phyloP scores from a whole-genome alignment of 2,888 invertebrate species.

The Apamea epomidion region DNA sequence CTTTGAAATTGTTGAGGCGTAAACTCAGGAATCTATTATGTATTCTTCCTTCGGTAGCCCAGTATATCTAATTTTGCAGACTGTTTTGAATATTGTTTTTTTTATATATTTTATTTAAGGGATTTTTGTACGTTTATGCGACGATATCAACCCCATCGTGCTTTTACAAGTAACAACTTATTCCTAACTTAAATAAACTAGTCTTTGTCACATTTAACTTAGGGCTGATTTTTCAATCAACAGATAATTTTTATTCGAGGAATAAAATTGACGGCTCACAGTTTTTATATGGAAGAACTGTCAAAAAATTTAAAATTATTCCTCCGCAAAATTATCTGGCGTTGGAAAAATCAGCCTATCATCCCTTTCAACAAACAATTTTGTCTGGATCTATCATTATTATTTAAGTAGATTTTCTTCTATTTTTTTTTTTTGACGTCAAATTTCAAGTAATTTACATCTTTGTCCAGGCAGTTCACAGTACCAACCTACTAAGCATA shows the following conservation, averaged over 20 bases:
- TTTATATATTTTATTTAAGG: background rate
- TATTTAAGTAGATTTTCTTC: background rate
- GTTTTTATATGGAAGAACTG: no score
- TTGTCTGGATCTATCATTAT: background rate
- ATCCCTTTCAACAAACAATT: background rate
- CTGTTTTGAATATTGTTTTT: constrained; percentile 28
- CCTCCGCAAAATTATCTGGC: no score
- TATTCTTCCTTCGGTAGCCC: constrained; percentile 24
- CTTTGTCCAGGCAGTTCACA: constrained; percentile 30
- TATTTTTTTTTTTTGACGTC: background rate
- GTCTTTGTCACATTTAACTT: no score
- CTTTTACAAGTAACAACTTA: no score
- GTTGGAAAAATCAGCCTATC: no score
- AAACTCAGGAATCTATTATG: constrained; percentile 38
- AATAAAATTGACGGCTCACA: no score
- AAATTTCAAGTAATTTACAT: constrained; percentile 11
- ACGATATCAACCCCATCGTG: no score
- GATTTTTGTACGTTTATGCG: no score
- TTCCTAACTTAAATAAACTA: no score
- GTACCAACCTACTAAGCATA: background rate
- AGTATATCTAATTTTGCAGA: constrained; percentile 44
- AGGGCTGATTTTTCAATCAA: no score
- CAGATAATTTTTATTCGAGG: no score
- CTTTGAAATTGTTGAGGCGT: constrained; percentile 45
- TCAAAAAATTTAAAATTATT: no score